phyloP scores from a whole-genome alignment of 2,113 vertebrate species.

The Orycteropus afer region DNA sequence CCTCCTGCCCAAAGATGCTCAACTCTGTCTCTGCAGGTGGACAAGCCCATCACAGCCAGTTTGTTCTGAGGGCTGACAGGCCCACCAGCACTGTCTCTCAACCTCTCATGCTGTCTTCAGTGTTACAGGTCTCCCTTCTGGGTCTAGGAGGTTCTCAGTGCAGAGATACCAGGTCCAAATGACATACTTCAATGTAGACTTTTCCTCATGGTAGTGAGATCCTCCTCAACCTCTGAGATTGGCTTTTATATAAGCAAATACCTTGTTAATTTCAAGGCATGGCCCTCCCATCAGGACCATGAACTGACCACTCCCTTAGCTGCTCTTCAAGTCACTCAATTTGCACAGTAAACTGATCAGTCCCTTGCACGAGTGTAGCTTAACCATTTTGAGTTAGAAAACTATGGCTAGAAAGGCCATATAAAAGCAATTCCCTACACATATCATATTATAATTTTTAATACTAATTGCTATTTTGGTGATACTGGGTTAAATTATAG shows the following conservation, averaged over 20 bases:
- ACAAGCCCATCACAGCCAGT: too few relatives aligned
- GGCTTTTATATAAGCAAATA: too few relatives aligned
- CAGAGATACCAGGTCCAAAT: not conserved
- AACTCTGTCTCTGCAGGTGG: not conserved
- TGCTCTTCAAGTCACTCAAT: too few relatives aligned
- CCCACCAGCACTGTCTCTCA: not conserved
- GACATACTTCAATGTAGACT: not conserved
- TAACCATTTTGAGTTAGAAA: too few relatives aligned
- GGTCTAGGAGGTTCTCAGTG: not conserved
- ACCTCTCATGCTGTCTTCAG: not conserved
- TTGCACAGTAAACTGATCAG: too few relatives aligned
- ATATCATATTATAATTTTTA: not conserved
- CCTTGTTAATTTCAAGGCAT: too few relatives aligned
- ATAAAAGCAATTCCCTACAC: not conserved
- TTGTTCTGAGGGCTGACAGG: too few relatives aligned
- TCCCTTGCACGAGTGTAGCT: too few relatives aligned
- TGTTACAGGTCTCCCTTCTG: not conserved
- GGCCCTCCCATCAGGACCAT: too few relatives aligned
- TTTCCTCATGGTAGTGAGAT: not conserved
- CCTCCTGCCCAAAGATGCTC: not conserved
- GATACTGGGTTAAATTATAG: slow-evolving; percentile 20
- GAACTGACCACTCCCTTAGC: too few relatives aligned
- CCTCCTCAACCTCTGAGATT: not conserved
- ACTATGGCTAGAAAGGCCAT: too few relatives aligned
- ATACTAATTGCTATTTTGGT: not conserved